Percentiles rank a stretch among this genome's conserved stretches.
Conservation (phyloP, 2,888 invertebrate species). For the Ecliptopera silaceata region DNA sequence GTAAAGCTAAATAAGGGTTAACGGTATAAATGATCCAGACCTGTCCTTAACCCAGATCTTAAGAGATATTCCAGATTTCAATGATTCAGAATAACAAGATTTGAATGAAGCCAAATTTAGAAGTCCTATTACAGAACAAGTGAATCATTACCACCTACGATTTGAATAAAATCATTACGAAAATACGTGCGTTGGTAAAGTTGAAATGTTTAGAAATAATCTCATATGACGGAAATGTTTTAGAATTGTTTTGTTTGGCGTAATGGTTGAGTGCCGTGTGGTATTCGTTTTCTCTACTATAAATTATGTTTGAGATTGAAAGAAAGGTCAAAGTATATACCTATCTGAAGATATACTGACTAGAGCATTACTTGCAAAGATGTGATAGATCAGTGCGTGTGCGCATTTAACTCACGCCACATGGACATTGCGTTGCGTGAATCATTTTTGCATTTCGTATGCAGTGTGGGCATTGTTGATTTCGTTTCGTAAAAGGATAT, state of each 20-base stretch:
- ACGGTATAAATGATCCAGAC: constrained; percentile 39
- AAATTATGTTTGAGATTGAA: constrained; percentile 33
- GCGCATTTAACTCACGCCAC: not conserved
- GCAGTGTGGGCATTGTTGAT: constrained; percentile 35
- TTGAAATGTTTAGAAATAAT: constrained; percentile 33
- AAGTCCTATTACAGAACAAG: constrained; percentile 29
- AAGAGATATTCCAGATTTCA: constrained; percentile 43
- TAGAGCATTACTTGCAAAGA: not conserved
- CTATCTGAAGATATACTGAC: not conserved
- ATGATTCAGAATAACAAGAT: constrained; percentile 37
- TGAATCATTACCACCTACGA: constrained; percentile 34
- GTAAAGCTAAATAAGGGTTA: constrained; percentile 43
- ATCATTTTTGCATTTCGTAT: constrained; percentile 29
- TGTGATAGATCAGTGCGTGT: constrained; percentile 2
- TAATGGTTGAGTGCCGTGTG: constrained; percentile 30
- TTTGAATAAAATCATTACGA: constrained; percentile 26
- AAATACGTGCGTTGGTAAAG: constrained; percentile 9
- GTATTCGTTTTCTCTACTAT: constrained; percentile 34
- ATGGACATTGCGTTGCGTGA: constrained; percentile 30
- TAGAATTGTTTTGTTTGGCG: constrained; percentile 22
- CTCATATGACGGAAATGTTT: constrained; percentile 35
- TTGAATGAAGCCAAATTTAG: constrained; percentile 43
- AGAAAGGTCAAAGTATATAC: constrained; percentile 33
- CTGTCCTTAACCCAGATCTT: constrained; percentile 47
- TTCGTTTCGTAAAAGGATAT: constrained; percentile 31